Conservation (phyloP, 53 echinoderm and acorn worm genomes). For the Arbacia lixula region DNA sequence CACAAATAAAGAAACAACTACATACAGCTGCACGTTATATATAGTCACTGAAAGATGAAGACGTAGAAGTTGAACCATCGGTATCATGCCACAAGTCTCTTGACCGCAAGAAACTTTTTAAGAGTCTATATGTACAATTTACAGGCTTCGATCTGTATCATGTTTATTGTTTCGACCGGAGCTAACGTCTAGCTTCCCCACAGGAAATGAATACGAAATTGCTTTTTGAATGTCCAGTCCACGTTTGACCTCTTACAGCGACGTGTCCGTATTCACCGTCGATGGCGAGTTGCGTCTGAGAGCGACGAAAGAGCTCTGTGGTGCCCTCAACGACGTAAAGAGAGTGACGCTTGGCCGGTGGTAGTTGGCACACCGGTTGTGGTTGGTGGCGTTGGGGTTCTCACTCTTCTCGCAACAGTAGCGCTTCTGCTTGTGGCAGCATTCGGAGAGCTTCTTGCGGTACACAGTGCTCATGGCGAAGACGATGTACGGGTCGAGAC, state of each 20-base stretch:
- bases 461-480: constrained; percentile 69
- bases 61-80: too few species aligned
- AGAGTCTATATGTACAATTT: too few species aligned
- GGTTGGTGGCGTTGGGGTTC: constrained; percentile 36
- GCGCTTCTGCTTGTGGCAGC: constrained; percentile 22
- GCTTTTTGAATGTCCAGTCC: too few species aligned
- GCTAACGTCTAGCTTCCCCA: too few species aligned
- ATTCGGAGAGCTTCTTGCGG: constrained; percentile 56
- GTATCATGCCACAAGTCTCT: too few species aligned
- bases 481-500: constrained; percentile 69
- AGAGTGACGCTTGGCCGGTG: constrained; percentile 47
- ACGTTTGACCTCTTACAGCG: constrained; percentile 24
- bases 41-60: too few species aligned
- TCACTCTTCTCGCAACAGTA: constrained; percentile 52
- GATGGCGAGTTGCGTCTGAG: constrained; percentile 38
- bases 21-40: too few species aligned
- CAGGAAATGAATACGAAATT: too few species aligned
- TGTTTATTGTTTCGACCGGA: too few species aligned
- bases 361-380: constrained; percentile 30
- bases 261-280: constrained; percentile 31
- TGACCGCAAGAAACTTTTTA: too few species aligned
- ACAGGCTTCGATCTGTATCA: too few species aligned
- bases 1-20: too few species aligned
- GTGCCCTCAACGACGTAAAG: constrained; percentile 28
- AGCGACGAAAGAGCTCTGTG: constrained; percentile 25